Percentiles rank a stretch among this genome's conserved stretches.
Conservation (phyloP, 2,113 vertebrate species). For the Theristicus caerulescens region DNA sequence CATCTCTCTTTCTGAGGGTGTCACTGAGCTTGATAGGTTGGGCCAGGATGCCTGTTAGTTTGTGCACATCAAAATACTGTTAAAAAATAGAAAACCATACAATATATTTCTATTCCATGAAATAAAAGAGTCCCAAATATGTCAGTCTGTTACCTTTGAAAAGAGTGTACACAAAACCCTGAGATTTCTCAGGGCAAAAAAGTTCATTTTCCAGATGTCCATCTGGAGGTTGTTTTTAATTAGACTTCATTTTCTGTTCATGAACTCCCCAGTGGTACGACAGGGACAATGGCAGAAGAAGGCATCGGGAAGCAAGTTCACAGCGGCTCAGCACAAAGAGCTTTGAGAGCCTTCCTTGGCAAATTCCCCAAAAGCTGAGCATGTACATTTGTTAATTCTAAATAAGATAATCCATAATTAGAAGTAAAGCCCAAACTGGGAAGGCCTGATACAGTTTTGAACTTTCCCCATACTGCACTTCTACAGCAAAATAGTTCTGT, state of each 20-base stretch:
- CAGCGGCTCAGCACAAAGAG: not conserved
- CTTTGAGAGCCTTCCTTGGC: not conserved
- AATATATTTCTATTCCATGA: not conserved
- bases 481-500: not conserved
- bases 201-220: not conserved
- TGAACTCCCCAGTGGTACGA: not conserved
- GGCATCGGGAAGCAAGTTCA: not conserved
- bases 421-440: not conserved
- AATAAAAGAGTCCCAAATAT: not conserved
- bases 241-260: not conserved
- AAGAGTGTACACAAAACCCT: fast-evolving
- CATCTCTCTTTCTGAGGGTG: not conserved
- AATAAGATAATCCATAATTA: not conserved
- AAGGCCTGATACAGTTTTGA: not conserved
- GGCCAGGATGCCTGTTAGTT: not conserved
- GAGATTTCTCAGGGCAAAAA: not conserved
- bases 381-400: not conserved
- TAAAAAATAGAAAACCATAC: not conserved
- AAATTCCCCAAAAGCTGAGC: not conserved
- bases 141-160: not conserved
- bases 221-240: not conserved
- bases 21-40: not conserved
- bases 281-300: fast-evolving
- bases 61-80: not conserved
- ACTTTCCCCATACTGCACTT: not conserved